Evolutionary conservation across 2,888 invertebrate species (phyloP), one percentile per base, ranked within the genome.

Genomic region (Cheilosia scutellata): DNA sequence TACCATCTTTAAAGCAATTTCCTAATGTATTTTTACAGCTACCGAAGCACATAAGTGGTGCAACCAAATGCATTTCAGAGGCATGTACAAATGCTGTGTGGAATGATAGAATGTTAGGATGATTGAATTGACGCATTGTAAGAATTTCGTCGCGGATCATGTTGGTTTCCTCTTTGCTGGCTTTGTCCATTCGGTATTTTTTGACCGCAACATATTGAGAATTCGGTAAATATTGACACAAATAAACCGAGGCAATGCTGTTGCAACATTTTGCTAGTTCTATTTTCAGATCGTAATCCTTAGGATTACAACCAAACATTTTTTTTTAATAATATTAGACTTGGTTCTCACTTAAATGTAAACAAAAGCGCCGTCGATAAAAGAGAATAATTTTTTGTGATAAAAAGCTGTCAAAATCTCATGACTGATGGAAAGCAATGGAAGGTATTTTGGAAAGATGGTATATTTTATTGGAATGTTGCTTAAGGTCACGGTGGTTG

Each of bases 31-130:
- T 96, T 80, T 95, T 94, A 89, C 97, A 96, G 0, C 97, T 97
- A 3, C 97, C 96, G 90, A 95, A 96, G 31, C 95, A 95, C 96
- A 97, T 96, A 9, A 97, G 93, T 0, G 97, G 97, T 88, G 96
- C 95, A 16, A 97, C 94, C 5, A 96, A 94, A 92, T 95, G 96
- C 40, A 98, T 93, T 90, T 97, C 96, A 51, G 94, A 94, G n/a
- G 95, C 95, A 76, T 94, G 94, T 1, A 97, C 96, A 92, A 97
- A 98, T 4, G 96, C 95, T 40, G 95, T 95, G 88, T 95, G 93
- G 90, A 96, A 96, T 31, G 95, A 95, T 53, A 97, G 93, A 70
- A 98, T 94, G 91, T 97, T 96, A 4, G 95, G 94, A 92, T 98
- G 97, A 87, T 95, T 95, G 20, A 98, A 93, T 90, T 96, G 96